Percentiles rank a stretch among this genome's conserved stretches.
phyloP scores from a whole-genome alignment of 2,797 vertebrate genomes.

The Cossypha niveicapilla region DNA sequence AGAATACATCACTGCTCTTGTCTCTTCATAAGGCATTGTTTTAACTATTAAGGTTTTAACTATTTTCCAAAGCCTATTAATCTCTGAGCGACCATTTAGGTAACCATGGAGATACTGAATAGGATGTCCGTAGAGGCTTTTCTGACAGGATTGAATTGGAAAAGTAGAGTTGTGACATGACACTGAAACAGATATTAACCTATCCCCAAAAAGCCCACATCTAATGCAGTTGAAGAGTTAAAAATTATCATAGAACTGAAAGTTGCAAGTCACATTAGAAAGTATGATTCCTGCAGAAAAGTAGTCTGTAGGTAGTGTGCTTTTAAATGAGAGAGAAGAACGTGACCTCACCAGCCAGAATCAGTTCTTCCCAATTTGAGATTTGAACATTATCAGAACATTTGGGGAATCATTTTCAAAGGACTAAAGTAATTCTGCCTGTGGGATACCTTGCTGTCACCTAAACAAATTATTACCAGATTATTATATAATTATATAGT shows the following conservation, averaged over 20 bases:
- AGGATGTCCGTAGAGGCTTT: not conserved
- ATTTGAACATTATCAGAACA: not conserved
- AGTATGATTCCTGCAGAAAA: not conserved
- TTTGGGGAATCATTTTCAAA: not conserved
- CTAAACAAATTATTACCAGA: not conserved
- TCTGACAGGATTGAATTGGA: not conserved
- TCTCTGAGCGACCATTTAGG: not conserved
- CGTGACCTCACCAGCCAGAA: not conserved
- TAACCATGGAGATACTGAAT: not conserved
- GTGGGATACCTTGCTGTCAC: not conserved
- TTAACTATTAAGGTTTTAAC: not conserved
- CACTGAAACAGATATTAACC: not conserved
- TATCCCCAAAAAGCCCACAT: not conserved
- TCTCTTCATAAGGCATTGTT: not conserved
- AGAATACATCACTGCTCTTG: not conserved
- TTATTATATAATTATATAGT: not conserved
- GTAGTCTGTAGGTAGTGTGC: not conserved
- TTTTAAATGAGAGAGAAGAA: not conserved
- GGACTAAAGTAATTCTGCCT: not conserved
- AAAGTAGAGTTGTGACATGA: not conserved
- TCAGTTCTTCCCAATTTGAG: not conserved
- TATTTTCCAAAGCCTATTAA: not conserved
- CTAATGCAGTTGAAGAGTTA: not conserved
- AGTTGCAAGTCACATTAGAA: not conserved
- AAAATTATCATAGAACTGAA: not conserved